Conservation (phyloP, 2,888 invertebrate species). For the Anorthoa munda region DNA sequence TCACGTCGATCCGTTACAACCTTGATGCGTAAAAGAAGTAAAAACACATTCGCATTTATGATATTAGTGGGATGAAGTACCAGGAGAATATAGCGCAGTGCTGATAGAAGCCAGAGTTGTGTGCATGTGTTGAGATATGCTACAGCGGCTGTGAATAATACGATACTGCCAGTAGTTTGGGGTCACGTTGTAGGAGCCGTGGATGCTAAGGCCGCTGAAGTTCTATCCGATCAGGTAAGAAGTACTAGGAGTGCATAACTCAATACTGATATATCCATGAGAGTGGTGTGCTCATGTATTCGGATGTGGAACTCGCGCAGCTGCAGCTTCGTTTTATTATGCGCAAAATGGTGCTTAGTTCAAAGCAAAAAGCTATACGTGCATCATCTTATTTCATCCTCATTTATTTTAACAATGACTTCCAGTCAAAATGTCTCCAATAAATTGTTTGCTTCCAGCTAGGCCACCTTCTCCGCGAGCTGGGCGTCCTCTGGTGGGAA, state of each 20-base stretch:
- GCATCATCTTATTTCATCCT: background rate
- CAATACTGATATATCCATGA: too few species aligned
- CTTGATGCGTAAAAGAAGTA: background rate
- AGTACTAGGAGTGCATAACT: background rate
- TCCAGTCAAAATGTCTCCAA: background rate
- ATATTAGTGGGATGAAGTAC: conserved; percentile 4
- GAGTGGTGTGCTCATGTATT: too few species aligned
- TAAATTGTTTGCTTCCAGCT: conserved; percentile 68
- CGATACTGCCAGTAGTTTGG: too few species aligned
- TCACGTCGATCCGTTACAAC: background rate
- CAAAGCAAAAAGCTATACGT: background rate
- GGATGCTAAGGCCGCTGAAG: background rate
- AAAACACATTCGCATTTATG: background rate
- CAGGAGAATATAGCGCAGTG: background rate
- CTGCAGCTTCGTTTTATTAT: background rate
- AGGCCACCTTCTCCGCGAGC: conserved; percentile 76
- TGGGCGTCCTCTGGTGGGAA: conserved; percentile 81
- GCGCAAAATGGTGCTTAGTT: background rate
- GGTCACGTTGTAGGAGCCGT: background rate
- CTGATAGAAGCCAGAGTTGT: background rate
- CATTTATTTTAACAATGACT: background rate
- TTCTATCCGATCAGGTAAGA: background rate
- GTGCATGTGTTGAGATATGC: background rate
- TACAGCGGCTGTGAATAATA: background rate
- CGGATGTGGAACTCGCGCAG: too few species aligned